Evolutionary conservation across 1,140 invertebrate genomes (phyloP).

Genomic region (Pomacea maculata): DNA sequence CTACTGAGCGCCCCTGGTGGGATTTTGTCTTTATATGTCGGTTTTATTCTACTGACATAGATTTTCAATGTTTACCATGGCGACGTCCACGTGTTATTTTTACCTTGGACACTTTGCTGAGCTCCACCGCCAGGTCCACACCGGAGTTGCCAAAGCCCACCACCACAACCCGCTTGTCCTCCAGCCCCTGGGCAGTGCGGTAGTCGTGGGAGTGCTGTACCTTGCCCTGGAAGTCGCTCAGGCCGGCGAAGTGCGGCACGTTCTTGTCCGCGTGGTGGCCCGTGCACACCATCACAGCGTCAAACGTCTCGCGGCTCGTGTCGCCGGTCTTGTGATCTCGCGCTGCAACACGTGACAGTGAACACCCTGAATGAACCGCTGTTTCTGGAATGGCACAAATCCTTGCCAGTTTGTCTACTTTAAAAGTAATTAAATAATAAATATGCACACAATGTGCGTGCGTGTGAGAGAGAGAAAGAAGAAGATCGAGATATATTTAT

Average conservation of each 20-base stretch:
- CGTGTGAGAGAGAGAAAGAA: too few species aligned
- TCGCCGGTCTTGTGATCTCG: conserved; percentile 26
- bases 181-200: conserved; percentile 53
- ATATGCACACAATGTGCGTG: conserved; percentile 63
- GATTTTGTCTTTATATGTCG: too few species aligned
- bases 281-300: conserved; percentile 60
- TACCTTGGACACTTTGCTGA: conserved; percentile 52
- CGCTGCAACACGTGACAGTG: conserved; percentile 50
- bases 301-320: conserved; percentile 50
- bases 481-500: too few species aligned
- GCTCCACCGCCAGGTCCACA: conserved; percentile 67
- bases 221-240: conserved; percentile 64
- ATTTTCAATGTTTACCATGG: not conserved
- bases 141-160: conserved; percentile 70
- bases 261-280: conserved; percentile 64
- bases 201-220: conserved; percentile 67
- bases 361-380: conserved; percentile 47
- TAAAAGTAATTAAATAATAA: conserved; percentile 64
- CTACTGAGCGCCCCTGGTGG: too few species aligned
- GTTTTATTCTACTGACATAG: too few species aligned
- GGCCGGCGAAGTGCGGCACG: conserved; percentile 58
- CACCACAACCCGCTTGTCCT: conserved; percentile 67
- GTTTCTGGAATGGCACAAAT: conserved; percentile 55
- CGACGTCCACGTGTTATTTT: not conserved
- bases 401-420: too few species aligned